Percentiles rank a stretch among this genome's conserved stretches.
phyloP scores from a whole-genome alignment of 2,797 vertebrate genomes.

The Leuciscus waleckii region DNA sequence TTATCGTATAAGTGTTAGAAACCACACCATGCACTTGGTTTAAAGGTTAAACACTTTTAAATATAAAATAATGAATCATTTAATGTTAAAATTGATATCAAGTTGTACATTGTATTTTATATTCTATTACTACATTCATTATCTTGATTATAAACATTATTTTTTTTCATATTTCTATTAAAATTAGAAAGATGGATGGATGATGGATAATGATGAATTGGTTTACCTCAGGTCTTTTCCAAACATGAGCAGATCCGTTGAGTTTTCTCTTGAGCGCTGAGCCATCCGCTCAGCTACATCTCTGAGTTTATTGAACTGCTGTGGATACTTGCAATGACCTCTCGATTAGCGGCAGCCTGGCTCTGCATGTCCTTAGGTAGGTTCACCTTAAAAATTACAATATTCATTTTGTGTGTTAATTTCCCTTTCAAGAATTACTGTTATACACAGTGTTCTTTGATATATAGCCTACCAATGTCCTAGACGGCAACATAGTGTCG shows the following conservation, averaged over 20 bases:
- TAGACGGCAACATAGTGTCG: neutral
- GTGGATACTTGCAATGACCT: slow-evolving; percentile 92
- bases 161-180: neutral
- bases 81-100: neutral
- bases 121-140: neutral
- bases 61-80: neutral
- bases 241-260: slow-evolving; percentile 92
- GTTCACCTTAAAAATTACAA: slow-evolving; percentile 81
- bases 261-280: slow-evolving; percentile 89
- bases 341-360: slow-evolving; percentile 90
- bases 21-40: neutral
- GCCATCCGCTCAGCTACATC: slow-evolving; percentile 92
- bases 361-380: slow-evolving; percentile 92
- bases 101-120: neutral
- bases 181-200: neutral
- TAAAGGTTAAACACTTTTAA: neutral
- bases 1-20: neutral
- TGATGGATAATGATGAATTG: neutral
- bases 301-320: slow-evolving; percentile 91
- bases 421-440: neutral
- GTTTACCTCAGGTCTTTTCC: slow-evolving; percentile 92
- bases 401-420: neutral
- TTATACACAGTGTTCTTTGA: neutral
- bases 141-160: neutral
- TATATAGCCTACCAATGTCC: neutral